phyloP scores from a whole-genome alignment of 2,113 vertebrate genomes.

The Macroglossus sobrinus region DNA sequence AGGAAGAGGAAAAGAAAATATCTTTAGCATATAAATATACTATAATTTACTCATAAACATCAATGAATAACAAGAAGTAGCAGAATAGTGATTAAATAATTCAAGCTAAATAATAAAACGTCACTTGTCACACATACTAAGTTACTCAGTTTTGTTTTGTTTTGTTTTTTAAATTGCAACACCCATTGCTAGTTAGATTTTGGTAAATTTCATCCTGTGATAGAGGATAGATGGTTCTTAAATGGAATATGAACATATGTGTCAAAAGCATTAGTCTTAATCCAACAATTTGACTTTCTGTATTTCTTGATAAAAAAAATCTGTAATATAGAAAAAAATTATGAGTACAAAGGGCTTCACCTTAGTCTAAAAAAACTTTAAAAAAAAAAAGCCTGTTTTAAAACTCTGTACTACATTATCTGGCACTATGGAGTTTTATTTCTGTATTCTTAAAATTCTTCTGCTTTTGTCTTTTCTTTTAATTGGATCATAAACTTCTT shows the following conservation, averaged over 20 bases:
- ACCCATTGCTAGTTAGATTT: neutral
- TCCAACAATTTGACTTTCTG: neutral
- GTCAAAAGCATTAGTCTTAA: neutral
- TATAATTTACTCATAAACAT: neutral
- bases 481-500: neutral
- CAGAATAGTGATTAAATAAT: neutral
- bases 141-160: neutral
- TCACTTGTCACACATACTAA: neutral
- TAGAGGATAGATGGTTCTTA: too few species aligned
- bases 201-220: neutral
- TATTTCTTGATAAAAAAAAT: neutral
- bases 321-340: neutral
- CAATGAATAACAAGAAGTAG: neutral
- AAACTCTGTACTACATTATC: neutral
- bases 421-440: neutral
- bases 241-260: neutral
- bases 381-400: neutral
- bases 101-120: neutral
- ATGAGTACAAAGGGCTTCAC: neutral
- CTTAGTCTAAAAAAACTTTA: neutral
- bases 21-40: neutral
- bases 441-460: neutral
- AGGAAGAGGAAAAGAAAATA: neutral
- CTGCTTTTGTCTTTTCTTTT: neutral
- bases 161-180: neutral